A percentile compares a stretch with the other conserved stretches of the same genome.
phyloP scores from a whole-genome alignment of 2,797 vertebrate species.

The Esox masquinongy region DNA sequence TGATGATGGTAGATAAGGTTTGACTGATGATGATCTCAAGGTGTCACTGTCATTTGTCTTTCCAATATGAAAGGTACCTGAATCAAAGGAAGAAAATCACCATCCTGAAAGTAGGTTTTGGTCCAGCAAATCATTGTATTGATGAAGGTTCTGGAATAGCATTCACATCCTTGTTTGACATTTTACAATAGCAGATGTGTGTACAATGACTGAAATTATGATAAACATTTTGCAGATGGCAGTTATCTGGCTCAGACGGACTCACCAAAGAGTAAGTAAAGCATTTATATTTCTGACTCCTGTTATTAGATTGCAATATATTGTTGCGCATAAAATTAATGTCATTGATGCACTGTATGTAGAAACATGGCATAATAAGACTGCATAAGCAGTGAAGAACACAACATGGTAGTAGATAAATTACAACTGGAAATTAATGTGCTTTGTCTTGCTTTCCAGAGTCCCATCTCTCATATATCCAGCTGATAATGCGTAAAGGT shows the following conservation, averaged over 20 bases:
- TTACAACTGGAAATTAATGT: not conserved
- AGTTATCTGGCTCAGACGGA: not conserved
- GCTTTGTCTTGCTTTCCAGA: constrained; percentile 38
- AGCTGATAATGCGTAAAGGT: constrained; percentile 43
- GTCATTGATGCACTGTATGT: not conserved
- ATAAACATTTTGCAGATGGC: constrained; percentile 13
- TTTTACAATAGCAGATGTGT: not conserved
- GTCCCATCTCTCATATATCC: constrained; percentile 45
- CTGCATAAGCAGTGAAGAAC: not conserved
- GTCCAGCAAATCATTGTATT: not conserved
- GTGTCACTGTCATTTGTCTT: constrained; percentile 18
- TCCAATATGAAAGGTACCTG: constrained; percentile 21
- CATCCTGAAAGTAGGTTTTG: constrained; percentile 27
- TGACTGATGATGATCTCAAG: constrained; percentile 1
- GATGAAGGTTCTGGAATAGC: not conserved
- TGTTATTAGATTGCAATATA: not conserved
- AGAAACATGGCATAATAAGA: not conserved
- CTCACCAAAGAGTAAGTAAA: constrained; percentile 24
- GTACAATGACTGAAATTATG: not conserved
- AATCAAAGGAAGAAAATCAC: not conserved
- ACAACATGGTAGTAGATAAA: not conserved
- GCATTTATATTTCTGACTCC: not conserved
- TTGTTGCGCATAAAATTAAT: not conserved
- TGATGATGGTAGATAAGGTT: not conserved
- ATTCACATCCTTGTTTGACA: not conserved